Evolutionary conservation across 2,113 vertebrate genomes (phyloP).

Genomic region (Oceanodroma tethys): DNA sequence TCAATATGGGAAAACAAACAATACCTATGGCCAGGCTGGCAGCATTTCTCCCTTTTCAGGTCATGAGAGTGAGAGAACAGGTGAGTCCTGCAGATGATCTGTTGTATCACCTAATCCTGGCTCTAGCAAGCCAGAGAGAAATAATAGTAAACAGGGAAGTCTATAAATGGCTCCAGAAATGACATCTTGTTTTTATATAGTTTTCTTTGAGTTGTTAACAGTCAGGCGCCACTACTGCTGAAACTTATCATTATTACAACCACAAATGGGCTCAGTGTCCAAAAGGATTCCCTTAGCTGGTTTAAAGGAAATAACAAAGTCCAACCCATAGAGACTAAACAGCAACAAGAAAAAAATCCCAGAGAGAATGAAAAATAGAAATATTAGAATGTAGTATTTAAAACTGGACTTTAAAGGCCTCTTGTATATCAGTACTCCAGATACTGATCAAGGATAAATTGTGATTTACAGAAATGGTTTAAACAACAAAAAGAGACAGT

Average conservation of each 20-base stretch:
- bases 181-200: constrained; percentile 71
- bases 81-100: background rate
- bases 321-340: constrained; percentile 25
- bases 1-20: background rate
- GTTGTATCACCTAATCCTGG: background rate
- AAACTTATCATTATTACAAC: constrained; percentile 76
- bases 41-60: background rate
- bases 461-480: background rate
- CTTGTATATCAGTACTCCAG: constrained; percentile 12
- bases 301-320: background rate
- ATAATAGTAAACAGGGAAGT: constrained; percentile 46
- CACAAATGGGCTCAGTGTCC: constrained; percentile 63
- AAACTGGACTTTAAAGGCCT: background rate
- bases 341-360: background rate
- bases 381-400: background rate
- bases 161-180: constrained; percentile 68
- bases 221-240: constrained; percentile 72
- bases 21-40: background rate
- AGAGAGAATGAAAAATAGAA: constrained; percentile 4
- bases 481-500: background rate
- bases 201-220: constrained; percentile 68
- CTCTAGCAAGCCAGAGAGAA: constrained; percentile 13
- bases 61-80: background rate
- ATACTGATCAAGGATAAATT: background rate
- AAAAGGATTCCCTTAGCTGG: constrained; percentile 62